Evolutionary conservation across 1,140 invertebrate genomes (phyloP).

Genomic region (Ceratitis capitata): DNA sequence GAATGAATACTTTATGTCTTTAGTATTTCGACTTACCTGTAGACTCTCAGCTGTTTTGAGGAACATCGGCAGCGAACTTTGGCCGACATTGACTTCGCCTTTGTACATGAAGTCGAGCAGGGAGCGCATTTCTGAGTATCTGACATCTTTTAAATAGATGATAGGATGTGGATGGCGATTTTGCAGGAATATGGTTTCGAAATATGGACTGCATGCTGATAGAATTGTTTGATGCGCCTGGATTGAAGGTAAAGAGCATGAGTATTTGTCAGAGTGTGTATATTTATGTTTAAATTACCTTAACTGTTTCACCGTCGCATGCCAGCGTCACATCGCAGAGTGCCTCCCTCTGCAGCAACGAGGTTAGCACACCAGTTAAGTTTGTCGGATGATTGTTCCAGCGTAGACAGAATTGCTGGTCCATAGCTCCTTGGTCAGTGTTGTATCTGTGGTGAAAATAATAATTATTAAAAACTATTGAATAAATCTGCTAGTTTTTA

Average conservation of each 20-base stretch:
- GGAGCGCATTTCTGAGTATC: conserved; percentile 86
- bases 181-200: conserved; percentile 91
- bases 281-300: conserved; percentile 65
- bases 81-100: conserved; percentile 88
- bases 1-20: not conserved
- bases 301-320: conserved; percentile 90
- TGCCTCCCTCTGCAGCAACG: conserved; percentile 84
- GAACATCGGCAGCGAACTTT: conserved; percentile 87
- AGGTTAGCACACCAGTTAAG: conserved; percentile 87
- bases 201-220: conserved; percentile 94
- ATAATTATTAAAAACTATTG: no score
- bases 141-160: conserved; percentile 90
- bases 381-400: conserved; percentile 95
- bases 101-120: conserved; percentile 91
- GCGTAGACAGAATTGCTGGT: conserved; percentile 93
- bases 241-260: conserved; percentile 48
- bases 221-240: conserved; percentile 91
- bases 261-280: not conserved
- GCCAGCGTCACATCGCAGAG: conserved; percentile 93
- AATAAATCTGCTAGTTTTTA: no score
- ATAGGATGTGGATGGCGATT: conserved; percentile 92
- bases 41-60: conserved; percentile 90
- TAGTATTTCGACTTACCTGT: conserved; percentile 71
- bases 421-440: conserved; percentile 74
- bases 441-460: conserved; percentile 56